Evolutionary conservation across 2,797 vertebrate genomes (phyloP).

Genomic region (Champsocephalus esox): DNA sequence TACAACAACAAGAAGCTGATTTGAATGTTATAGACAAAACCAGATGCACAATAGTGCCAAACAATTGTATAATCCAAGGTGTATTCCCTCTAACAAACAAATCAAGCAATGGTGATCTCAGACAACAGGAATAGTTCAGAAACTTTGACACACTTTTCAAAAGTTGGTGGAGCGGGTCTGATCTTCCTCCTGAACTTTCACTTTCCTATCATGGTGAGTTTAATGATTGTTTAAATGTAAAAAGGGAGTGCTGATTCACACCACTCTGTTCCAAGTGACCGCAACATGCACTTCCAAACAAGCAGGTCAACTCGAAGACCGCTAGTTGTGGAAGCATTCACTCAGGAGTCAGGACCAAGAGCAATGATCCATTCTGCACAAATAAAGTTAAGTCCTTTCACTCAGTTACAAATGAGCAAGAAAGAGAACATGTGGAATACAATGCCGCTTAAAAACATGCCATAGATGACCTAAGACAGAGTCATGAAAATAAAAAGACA

Average conservation of each 20-base stretch:
- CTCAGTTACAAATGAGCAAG: background rate
- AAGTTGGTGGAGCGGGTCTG: background rate
- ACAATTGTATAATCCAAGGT: too few species aligned
- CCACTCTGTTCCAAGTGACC: background rate
- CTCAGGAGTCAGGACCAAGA: too few species aligned
- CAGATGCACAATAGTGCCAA: too few species aligned
- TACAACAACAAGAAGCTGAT: background rate
- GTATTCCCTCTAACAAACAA: background rate
- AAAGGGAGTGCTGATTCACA: too few species aligned
- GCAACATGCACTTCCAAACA: conserved; percentile 3
- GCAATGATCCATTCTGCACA: background rate
- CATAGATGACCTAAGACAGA: conserved; percentile 37
- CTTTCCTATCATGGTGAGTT: background rate
- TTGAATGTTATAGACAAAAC: background rate
- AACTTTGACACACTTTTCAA: background rate
- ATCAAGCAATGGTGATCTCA: background rate
- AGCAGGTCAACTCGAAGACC: background rate
- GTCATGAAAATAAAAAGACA: conserved; percentile 31
- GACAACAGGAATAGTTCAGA: background rate
- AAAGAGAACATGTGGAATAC: background rate
- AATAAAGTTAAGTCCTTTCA: background rate
- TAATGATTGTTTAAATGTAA: conserved; percentile 3
- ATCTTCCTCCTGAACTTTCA: background rate
- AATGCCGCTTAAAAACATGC: conserved; percentile 20
- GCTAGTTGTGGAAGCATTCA: too few species aligned